phyloP scores from a whole-genome alignment of 2,888 invertebrate genomes.

The Sminthurinus aureus region DNA sequence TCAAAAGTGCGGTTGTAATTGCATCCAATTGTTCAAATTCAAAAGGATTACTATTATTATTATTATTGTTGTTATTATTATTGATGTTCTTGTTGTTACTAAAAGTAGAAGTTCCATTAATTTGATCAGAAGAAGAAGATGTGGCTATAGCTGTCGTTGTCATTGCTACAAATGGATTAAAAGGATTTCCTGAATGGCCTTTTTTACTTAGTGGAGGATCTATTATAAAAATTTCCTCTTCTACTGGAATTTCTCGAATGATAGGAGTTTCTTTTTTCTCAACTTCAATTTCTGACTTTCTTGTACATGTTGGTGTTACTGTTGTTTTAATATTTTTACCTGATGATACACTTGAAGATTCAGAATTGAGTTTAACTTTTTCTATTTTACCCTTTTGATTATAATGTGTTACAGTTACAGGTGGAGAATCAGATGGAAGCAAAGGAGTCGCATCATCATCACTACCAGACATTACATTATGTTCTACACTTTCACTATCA shows the following conservation, averaged over 20 bases:
- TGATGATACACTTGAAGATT: slow-evolving; percentile 48
- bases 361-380: slow-evolving; percentile 60
- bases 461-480: slow-evolving; percentile 28
- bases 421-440: slow-evolving; percentile 59
- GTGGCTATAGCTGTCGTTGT: not conserved
- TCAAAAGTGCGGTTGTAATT: slow-evolving; percentile 55
- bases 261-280: not conserved
- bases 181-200: slow-evolving; percentile 13
- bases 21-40: slow-evolving; percentile 48
- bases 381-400: slow-evolving; percentile 67
- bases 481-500: slow-evolving; percentile 2
- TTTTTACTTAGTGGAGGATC: slow-evolving; percentile 40
- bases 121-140: not conserved
- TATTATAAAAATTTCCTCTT: slow-evolving; percentile 49
- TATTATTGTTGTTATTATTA: no score
- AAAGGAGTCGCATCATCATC: slow-evolving; percentile 53
- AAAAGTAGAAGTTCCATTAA: not conserved
- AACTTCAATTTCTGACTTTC: not conserved
- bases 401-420: slow-evolving; percentile 72
- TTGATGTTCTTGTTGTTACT: no score
- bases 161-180: slow-evolving; percentile 11
- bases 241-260: not conserved
- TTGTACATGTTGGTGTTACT: not conserved
- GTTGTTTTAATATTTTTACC: slow-evolving; percentile 11
- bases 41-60: slow-evolving; percentile 24